These are phyloP conservation scores for Phlogophora meticulosa DNA, from an alignment of 2,888 invertebrate genomes.

Conservation along the genomic window DNA sequence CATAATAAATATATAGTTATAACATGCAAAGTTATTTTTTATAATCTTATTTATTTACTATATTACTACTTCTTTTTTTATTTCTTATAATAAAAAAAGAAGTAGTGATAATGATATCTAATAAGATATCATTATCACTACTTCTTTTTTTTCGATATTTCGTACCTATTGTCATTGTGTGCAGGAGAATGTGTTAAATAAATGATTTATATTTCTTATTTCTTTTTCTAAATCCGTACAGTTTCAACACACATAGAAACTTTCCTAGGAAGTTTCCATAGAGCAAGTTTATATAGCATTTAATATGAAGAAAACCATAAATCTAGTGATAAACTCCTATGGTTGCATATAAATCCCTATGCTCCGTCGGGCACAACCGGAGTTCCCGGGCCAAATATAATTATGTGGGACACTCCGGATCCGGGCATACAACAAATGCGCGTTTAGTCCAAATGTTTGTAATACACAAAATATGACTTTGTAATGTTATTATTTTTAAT, in stretches of 20 bases:
- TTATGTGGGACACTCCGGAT: slow-evolving; percentile 41
- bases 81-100: too few species aligned
- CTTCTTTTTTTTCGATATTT: too few species aligned
- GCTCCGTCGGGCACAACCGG: slow-evolving; percentile 40
- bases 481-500: slow-evolving; percentile 37
- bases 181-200: too few species aligned
- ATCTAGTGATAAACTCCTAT: slow-evolving; percentile 48
- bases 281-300: slow-evolving; percentile 4
- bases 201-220: too few species aligned
- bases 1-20: too few species aligned
- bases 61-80: too few species aligned
- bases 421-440: slow-evolving; percentile 26
- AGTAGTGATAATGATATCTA: too few species aligned
- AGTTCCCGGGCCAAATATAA: slow-evolving; percentile 45
- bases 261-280: not conserved
- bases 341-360: slow-evolving; percentile 60
- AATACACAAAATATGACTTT: slow-evolving; percentile 35
- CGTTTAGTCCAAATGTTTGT: slow-evolving; percentile 29
- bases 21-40: too few species aligned
- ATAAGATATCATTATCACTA: too few species aligned
- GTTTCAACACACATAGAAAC: not conserved
- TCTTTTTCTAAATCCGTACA: not conserved
- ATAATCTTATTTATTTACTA: too few species aligned
- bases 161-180: too few species aligned
- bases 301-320: slow-evolving; percentile 43